Percentiles rank a stretch among this genome's conserved stretches.
These are phyloP conservation scores for Penaeus vannamei DNA, from an alignment of 1,140 invertebrate genomes.

Conservation along the genomic window DNA sequence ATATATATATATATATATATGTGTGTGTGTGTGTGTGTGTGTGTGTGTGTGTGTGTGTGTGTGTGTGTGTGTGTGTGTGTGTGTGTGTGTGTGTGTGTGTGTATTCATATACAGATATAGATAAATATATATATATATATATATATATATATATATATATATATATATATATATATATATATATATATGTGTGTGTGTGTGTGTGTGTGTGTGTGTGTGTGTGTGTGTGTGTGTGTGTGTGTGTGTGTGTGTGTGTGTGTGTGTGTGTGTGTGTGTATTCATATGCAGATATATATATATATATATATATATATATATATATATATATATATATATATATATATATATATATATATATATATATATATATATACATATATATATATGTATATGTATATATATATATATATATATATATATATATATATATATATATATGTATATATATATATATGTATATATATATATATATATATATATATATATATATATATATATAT, in stretches of 20 bases:
- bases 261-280: background rate
- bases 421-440: constrained; percentile 25
- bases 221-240: background rate
- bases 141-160: background rate
- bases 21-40: background rate
- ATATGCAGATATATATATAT: constrained; percentile 26
- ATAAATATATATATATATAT: background rate
- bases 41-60: background rate
- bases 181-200: background rate
- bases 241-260: background rate
- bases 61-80: background rate
- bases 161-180: background rate
- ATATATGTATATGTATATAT: background rate
- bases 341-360: background rate
- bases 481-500: background rate
- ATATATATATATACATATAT: background rate
- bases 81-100: background rate
- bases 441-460: constrained; percentile 20
- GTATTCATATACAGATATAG: constrained; percentile 13
- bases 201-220: too few species aligned
- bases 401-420: background rate
- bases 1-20: background rate
- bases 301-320: constrained; percentile 21
- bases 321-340: background rate
- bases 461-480: constrained; percentile 11